Evolutionary conservation across 2,888 invertebrate genomes (phyloP), one percentile per base, ranked within the genome.

Genomic region (Eupithecia subfuscata): DNA sequence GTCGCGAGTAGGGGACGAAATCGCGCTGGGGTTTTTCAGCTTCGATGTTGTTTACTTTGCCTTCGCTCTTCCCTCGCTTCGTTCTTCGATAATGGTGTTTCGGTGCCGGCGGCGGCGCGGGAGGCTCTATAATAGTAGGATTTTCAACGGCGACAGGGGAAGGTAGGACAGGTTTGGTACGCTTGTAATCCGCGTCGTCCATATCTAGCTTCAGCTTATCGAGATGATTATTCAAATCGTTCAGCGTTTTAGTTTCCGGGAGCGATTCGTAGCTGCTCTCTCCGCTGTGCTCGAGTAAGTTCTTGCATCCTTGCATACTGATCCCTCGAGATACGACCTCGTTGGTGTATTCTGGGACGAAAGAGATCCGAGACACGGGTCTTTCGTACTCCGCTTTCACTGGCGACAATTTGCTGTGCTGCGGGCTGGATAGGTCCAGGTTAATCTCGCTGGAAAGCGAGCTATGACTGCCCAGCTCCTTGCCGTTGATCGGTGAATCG

Each of bases 391-490:
- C 94, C 6, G 84, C 85, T 76, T 92, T 92, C 9, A 87, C 88
- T 0, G 92, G 91, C 0, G 92, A 92, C 7, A 89, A 75, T 75
- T 93, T 91, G 76, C 86, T 89, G 71, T 89, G 90, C 75, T 90
- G 92, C 11, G 95, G 95, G 85, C 95, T 95, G 14, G 95, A 95
- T 60, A 95, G 88, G 73, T 96, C 96, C 40, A 96, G 86, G 78
- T 95, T 96, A 11, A 95, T 94, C 83, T 96, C 96, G 81, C 95
- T 96, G 4, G 96, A 95, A 1, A 95, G 84, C 0, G 95, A 95
- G 77, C 93, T 91, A 74, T 92, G 95, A 65, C 94, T 93, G 34
- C 94, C 93, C 18, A 92, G 84, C 74, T 93, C 93, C 68, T 95
- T 95, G 25, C 92, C 91, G 40, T 93, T 92, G 8, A 86, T 86